Evolutionary conservation across 1,140 invertebrate genomes (phyloP).

Genomic region (Cydia pomonella): DNA sequence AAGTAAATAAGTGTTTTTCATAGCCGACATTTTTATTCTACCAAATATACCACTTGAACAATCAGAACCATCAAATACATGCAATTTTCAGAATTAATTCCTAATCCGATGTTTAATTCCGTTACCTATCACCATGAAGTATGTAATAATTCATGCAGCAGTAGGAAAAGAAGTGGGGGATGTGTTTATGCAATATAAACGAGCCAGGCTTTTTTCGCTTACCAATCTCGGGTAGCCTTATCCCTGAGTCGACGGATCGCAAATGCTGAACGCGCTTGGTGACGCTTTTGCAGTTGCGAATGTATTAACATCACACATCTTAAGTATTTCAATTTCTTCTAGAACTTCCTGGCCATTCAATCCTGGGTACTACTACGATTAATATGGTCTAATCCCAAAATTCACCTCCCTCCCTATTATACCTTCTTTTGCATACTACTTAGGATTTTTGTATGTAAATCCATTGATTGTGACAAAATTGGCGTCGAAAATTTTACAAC

Average conservation of each 20-base stretch:
- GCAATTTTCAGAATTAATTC: background rate
- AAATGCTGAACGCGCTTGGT: conserved; percentile 48
- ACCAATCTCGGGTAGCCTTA: conserved; percentile 59
- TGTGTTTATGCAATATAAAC: conserved; percentile 37
- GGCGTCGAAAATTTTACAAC: conserved; percentile 33
- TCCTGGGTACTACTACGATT: too few species aligned
- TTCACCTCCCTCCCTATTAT: too few species aligned
- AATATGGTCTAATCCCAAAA: too few species aligned
- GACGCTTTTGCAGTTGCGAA: conserved; percentile 43
- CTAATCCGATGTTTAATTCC: conserved; percentile 12
- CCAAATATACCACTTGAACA: too few species aligned
- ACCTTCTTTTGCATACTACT: too few species aligned
- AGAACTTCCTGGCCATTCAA: too few species aligned
- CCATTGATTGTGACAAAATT: too few species aligned
- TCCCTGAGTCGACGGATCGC: conserved; percentile 41
- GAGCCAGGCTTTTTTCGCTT: conserved; percentile 56
- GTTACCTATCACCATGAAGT: background rate
- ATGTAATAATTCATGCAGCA: conserved; percentile 22
- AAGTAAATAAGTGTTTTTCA: too few species aligned
- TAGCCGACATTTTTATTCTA: too few species aligned
- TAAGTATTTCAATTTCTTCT: too few species aligned
- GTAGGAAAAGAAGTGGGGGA: conserved; percentile 19
- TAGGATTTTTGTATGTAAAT: too few species aligned
- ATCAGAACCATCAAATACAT: background rate
- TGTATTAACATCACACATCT: conserved; percentile 54